Conservation (phyloP, 2,113 vertebrate genomes). For the Plecturocebus donacophilus region DNA sequence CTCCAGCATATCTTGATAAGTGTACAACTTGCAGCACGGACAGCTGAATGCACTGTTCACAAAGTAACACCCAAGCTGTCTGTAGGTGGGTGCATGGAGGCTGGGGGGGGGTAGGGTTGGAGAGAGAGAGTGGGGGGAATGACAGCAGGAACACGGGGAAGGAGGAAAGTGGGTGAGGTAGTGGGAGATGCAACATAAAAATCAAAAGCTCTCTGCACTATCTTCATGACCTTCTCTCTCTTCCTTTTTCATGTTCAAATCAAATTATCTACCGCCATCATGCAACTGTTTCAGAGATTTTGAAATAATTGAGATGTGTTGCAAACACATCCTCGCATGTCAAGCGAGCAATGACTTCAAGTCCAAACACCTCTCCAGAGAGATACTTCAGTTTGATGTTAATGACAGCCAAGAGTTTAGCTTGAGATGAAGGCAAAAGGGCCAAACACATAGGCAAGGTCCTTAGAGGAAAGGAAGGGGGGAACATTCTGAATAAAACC, state of each 20-base stretch:
- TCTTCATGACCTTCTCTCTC: background rate
- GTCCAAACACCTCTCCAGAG: background rate
- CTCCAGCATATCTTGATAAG: accelerated
- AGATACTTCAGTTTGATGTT: background rate
- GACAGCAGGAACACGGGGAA: background rate
- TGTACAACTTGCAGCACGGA: accelerated
- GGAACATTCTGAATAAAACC: background rate
- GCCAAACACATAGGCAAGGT: background rate
- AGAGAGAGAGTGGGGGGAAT: background rate
- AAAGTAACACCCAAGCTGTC: accelerated
- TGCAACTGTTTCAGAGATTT: background rate
- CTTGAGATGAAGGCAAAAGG: background rate
- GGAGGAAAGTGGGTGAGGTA: background rate
- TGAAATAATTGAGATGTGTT: background rate
- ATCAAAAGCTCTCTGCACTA: background rate
- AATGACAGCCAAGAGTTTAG: background rate
- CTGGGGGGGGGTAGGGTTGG: accelerated
- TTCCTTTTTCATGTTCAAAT: background rate
- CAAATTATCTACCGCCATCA: background rate
- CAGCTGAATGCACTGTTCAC: accelerated
- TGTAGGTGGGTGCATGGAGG: too few species aligned
- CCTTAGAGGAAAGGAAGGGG: background rate
- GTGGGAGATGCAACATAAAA: background rate
- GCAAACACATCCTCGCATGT: background rate
- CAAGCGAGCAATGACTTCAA: background rate